Conservation (phyloP, 2,888 invertebrate species). For the Capitulum mitella region DNA sequence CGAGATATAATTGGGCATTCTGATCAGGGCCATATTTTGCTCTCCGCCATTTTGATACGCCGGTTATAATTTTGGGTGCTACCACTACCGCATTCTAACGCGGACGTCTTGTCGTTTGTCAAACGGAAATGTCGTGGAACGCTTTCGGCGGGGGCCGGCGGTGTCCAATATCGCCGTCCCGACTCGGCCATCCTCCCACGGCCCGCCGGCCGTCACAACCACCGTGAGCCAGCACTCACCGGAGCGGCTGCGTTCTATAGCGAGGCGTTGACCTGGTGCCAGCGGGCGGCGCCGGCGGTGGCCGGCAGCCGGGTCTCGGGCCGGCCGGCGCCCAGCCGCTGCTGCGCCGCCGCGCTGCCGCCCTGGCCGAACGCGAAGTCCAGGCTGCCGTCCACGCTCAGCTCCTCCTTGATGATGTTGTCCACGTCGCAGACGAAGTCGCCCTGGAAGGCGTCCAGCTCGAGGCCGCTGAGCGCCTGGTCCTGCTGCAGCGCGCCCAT, state of each 20-base stretch:
- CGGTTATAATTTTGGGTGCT: no score
- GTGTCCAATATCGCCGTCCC: no score
- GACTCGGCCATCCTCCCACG: no score
- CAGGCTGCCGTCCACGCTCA: slow-evolving; percentile 80
- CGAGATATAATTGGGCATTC: no score
- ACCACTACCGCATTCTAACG: no score
- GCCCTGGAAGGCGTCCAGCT: slow-evolving; percentile 72
- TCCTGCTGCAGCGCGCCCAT: slow-evolving; percentile 65
- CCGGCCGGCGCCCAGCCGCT: neutral
- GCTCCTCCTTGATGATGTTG: slow-evolving; percentile 85
- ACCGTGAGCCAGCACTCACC: no score
- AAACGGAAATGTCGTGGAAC: no score
- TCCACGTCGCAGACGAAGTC: slow-evolving; percentile 92
- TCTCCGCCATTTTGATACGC: no score
- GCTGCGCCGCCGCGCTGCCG: slow-evolving; percentile 38
- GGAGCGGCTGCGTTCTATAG: neutral
- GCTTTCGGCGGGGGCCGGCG: no score
- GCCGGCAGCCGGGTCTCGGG: neutral
- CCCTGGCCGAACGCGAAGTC: slow-evolving; percentile 82
- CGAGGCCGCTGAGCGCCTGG: slow-evolving; percentile 64
- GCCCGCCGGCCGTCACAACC: no score
- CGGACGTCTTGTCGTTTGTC: no score
- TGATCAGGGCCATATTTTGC: no score
- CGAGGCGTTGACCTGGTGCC: neutral
- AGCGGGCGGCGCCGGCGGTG: neutral